Percentiles rank a stretch among this genome's conserved stretches.
Conservation (phyloP, 2,888 invertebrate genomes). For the Chrysolina americana region DNA sequence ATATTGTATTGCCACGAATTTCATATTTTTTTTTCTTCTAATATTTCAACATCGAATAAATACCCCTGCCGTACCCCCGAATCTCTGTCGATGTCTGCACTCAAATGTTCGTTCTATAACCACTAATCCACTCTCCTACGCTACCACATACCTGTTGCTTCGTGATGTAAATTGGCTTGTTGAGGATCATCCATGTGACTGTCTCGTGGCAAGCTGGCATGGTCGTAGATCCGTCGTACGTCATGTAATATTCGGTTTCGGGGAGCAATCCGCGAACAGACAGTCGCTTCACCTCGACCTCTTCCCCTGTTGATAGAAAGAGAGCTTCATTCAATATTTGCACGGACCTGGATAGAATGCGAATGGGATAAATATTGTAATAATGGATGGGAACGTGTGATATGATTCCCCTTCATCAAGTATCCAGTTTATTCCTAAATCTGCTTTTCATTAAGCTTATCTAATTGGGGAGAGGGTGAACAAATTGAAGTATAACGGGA, state of each 20-base stretch:
- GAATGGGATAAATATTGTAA: neutral
- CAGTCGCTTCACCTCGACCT: constrained; percentile 87
- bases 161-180: constrained; percentile 98
- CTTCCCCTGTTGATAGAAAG: constrained; percentile 77
- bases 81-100: neutral
- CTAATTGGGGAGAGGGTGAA: too few species aligned
- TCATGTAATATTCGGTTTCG: constrained; percentile 96
- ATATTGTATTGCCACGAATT: too few species aligned
- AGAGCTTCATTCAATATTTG: neutral
- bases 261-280: constrained; percentile 92
- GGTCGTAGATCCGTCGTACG: constrained; percentile 97
- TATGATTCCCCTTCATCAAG: too few species aligned
- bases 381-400: too few species aligned
- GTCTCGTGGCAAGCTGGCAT: constrained; percentile 98
- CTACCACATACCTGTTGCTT: constrained; percentile 86
- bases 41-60: too few species aligned
- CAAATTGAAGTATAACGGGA: too few species aligned
- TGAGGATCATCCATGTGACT: constrained; percentile 98
- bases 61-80: neutral
- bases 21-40: too few species aligned
- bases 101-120: neutral
- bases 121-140: neutral
- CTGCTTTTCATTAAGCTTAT: too few species aligned
- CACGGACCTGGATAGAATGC: neutral
- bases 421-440: too few species aligned